Percentiles rank a stretch among this genome's conserved stretches.
Conservation (phyloP, 2,888 invertebrate genomes). For the Spicauda simplicius region DNA sequence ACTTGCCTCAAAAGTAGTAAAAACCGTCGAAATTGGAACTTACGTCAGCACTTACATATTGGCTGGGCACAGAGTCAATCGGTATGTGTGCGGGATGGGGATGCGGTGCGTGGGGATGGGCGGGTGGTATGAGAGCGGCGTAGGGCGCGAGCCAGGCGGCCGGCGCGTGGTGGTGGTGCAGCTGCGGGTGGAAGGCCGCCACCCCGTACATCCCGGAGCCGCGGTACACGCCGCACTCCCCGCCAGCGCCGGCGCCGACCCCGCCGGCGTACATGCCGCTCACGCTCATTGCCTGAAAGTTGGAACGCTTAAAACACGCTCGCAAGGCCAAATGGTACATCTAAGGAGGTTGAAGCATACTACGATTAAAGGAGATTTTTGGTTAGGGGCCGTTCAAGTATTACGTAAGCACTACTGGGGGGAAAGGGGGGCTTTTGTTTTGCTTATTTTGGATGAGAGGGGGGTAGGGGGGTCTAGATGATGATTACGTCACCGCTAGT, state of each 20-base stretch:
- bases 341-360: background rate
- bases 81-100: slow-evolving; percentile 75
- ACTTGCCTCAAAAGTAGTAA: slow-evolving; percentile 10
- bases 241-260: slow-evolving; percentile 66
- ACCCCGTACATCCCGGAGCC: slow-evolving; percentile 76
- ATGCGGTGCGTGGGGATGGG: slow-evolving; percentile 65
- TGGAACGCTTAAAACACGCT: background rate
- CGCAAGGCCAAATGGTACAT: background rate
- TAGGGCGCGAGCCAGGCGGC: slow-evolving; percentile 79
- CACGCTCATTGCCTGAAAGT: slow-evolving; percentile 72
- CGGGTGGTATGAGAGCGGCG: slow-evolving; percentile 74
- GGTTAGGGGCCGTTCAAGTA: no score
- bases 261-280: slow-evolving; percentile 75
- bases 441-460: no score
- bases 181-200: slow-evolving; percentile 76
- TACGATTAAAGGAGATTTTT: no score
- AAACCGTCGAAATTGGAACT: slow-evolving; percentile 31
- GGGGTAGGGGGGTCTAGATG: no score
- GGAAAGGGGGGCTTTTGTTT: no score
- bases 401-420: no score
- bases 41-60: slow-evolving; percentile 70
- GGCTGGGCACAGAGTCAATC: slow-evolving; percentile 79
- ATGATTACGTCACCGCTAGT: no score
- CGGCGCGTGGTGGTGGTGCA: slow-evolving; percentile 75
- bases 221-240: slow-evolving; percentile 77